Evolutionary conservation across 2,888 invertebrate genomes (phyloP), one percentile per base, ranked within the genome.

Genomic region (Athetis lepigone): DNA sequence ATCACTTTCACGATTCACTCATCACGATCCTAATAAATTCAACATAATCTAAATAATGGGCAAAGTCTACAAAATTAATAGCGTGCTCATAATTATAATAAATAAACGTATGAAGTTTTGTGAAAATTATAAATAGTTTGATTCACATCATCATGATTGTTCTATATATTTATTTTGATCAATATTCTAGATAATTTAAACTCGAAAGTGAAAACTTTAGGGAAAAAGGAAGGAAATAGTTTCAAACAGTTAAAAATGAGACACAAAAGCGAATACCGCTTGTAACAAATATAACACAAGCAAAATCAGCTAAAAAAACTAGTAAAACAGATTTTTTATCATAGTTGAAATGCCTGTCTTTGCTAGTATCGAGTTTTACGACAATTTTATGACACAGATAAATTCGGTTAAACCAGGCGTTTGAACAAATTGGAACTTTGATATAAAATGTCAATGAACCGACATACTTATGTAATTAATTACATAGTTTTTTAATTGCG

Each of bases 351-450:
- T 72, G 78, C 76, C 80, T 82, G 83, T 85, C 78, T 81, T 79
- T 81, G 71, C 67, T 71, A 82, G 86, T 86, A 85, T 88, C 86
- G 74, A 65, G 75, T 91, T 92, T 92, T 89, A 92, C 88, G 92
- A 88, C 81, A 71, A 69, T 91, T 92, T 92, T 89, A 92, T 85
- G 86, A 84, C 61, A 54, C 46, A 72, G 89, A 92, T 91, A 91
- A 85, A 88, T 82, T 79, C 71, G 19, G 75, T 63, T 63, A 60
- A 68, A 67, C 82, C 81, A 84, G 81, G 80, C 83, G 81, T 81
- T 81, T 70, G 77, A 79, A 89, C 89, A 88, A 91, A 90, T 90
- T 88, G 77, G 77, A 81, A 77, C 81, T 80, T 71, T 75, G 85
- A 88, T 87, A 88, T 78, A 77, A 73, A 77, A 84, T 83, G 90